Conservation (phyloP, 1,140 invertebrate genomes). For the Macrotrachela quadricornifera region DNA sequence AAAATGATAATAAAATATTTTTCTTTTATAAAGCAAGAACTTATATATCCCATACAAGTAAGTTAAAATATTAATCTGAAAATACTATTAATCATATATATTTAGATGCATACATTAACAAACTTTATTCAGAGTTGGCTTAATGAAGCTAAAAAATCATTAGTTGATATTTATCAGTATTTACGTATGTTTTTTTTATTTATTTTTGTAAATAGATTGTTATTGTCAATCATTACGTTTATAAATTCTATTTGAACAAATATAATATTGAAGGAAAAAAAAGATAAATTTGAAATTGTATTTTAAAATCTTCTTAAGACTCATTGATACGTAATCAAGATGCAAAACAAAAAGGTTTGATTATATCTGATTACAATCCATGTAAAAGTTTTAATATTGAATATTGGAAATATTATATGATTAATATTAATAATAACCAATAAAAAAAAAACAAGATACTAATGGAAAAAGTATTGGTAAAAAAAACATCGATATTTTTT, state of each 20-base stretch:
- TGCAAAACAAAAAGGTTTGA: too few relatives aligned
- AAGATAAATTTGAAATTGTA: conserved; percentile 1
- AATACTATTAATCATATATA: conserved; percentile 32
- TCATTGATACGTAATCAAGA: too few relatives aligned
- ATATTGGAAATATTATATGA: too few relatives aligned
- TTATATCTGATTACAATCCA: too few relatives aligned
- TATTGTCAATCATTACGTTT: conserved; percentile 85
- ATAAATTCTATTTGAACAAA: conserved; percentile 82
- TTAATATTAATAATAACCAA: too few relatives aligned
- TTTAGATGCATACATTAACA: too few relatives aligned
- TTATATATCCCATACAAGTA: conserved; percentile 28
- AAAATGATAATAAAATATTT: not conserved
- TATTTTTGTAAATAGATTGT: conserved; percentile 36
- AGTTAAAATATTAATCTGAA: conserved; percentile 60
- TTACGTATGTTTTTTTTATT: conserved; percentile 36
- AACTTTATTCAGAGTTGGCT: conserved; percentile 32
- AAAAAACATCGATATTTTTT: too few relatives aligned
- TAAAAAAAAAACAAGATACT: too few relatives aligned
- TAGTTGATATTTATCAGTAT: conserved; percentile 62
- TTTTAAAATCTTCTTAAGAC: too few relatives aligned
- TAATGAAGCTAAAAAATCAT: conserved; percentile 52
- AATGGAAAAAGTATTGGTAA: too few relatives aligned
- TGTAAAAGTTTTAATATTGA: too few relatives aligned
- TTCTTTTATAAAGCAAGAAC: conserved; percentile 1
- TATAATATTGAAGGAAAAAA: too few relatives aligned